A percentile compares a stretch with the other conserved stretches of the same genome.
Evolutionary conservation across 2,797 vertebrate genomes (phyloP).

Genomic region (Gobio occitaniae): DNA sequence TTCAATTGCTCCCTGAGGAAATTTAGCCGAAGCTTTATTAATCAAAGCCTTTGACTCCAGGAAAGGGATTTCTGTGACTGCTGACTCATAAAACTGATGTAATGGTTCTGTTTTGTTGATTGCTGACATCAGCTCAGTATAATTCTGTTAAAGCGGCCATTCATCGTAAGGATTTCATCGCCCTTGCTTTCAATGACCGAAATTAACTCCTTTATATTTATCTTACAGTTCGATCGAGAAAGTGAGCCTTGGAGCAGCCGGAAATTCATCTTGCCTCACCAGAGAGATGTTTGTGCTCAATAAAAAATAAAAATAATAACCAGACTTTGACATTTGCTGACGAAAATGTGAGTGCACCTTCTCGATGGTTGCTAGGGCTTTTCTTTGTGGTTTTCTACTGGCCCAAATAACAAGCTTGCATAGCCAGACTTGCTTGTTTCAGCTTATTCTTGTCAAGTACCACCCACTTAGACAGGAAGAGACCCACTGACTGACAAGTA

Average conservation of each 20-base stretch:
- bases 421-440: not conserved
- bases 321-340: not conserved
- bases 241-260: constrained; percentile 9
- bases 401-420: not conserved
- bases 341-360: not conserved
- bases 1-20: constrained; percentile 71
- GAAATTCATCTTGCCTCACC: not conserved
- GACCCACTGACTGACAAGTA: not conserved
- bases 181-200: constrained; percentile 69
- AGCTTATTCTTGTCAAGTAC: not conserved
- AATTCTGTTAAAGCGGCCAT: constrained; percentile 73
- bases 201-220: constrained; percentile 71
- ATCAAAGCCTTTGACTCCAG: constrained; percentile 66
- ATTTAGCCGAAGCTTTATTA: constrained; percentile 68
- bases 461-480: not conserved
- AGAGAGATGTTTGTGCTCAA: not conserved
- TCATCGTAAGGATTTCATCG: constrained; percentile 71
- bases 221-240: constrained; percentile 69
- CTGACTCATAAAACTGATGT: constrained; percentile 78
- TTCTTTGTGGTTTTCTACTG: not conserved
- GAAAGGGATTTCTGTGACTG: constrained; percentile 60
- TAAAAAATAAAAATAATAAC: constrained; percentile 10
- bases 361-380: not conserved
- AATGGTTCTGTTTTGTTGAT: constrained; percentile 60
- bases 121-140: constrained; percentile 77